Evolutionary conservation across 1,140 invertebrate species (phyloP).

Genomic region (Drosophila mojavensis): DNA sequence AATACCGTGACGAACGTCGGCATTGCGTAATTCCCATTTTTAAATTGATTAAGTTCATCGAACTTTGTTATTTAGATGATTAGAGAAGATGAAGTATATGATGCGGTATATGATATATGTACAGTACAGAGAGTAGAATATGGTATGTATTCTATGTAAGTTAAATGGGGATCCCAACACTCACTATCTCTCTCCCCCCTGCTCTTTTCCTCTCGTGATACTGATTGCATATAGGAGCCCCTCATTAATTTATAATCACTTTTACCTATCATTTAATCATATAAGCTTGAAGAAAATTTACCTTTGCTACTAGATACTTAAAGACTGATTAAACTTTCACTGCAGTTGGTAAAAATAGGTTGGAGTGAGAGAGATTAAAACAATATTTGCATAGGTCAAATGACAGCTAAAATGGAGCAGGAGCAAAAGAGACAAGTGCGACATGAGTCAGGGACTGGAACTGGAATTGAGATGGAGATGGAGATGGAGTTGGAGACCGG

Average conservation of each 20-base stretch:
- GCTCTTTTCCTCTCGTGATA: too few relatives aligned
- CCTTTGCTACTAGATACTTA: constrained; percentile 9
- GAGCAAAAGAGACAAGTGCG: constrained; percentile 41
- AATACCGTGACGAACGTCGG: constrained; percentile 25
- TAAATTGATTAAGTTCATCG: constrained; percentile 4
- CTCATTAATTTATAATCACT: not conserved
- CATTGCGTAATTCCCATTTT: constrained; percentile 10
- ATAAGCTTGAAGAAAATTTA: constrained; percentile 3
- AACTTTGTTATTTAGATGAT: not conserved
- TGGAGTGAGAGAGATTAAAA: constrained; percentile 65
- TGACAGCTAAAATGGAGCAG: constrained; percentile 58
- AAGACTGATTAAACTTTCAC: constrained; percentile 60
- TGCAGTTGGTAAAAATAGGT: constrained; percentile 43
- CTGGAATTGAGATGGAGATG: constrained; percentile 46
- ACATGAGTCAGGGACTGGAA: constrained; percentile 25
- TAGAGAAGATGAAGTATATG: not conserved
- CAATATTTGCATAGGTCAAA: constrained; percentile 78
- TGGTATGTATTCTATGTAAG: not conserved
- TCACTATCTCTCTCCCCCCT: too few relatives aligned
- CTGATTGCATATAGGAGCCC: too few relatives aligned
- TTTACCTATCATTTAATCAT: not conserved
- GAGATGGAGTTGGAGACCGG: constrained; percentile 23
- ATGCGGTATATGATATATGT: not conserved
- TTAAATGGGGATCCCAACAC: not conserved
- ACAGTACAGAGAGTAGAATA: too few relatives aligned